Conservation (phyloP, 1,140 invertebrate species). For the Ceratitis capitata region DNA sequence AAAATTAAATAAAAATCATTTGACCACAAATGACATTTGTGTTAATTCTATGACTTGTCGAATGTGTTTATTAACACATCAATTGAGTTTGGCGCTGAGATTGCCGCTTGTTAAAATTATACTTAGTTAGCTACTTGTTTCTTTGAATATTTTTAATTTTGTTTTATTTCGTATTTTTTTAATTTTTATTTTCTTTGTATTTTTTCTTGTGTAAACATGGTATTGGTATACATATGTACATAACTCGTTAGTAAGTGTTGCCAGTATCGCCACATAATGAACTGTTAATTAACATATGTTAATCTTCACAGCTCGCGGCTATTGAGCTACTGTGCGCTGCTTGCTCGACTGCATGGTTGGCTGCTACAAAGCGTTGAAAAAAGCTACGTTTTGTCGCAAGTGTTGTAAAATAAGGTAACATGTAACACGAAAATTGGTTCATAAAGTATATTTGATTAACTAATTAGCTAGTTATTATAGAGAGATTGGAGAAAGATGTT, state of each 20-base stretch:
- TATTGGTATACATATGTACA: no score
- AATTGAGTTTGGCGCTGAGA: background rate
- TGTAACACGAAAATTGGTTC: background rate
- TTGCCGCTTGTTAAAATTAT: background rate
- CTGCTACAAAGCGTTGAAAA: no score
- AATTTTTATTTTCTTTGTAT: no score
- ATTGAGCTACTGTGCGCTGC: background rate
- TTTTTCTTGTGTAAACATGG: no score
- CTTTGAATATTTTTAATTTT: no score
- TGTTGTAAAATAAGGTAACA: background rate
- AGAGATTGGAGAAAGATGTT: background rate
- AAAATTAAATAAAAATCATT: background rate
- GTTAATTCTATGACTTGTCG: background rate
- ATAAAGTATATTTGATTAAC: background rate
- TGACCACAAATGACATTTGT: background rate
- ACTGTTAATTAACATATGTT: conserved; percentile 35
- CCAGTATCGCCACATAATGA: background rate
- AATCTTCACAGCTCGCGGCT: conserved; percentile 22
- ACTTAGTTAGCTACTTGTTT: background rate
- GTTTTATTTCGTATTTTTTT: no score
- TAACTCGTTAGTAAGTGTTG: background rate
- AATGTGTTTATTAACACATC: conserved; percentile 8
- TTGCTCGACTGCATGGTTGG: background rate
- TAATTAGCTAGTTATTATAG: background rate
- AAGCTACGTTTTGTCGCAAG: background rate